Base-by-base conservation (phyloP, 1,140 invertebrate genomes). In the Megalopta genalis region DNA sequence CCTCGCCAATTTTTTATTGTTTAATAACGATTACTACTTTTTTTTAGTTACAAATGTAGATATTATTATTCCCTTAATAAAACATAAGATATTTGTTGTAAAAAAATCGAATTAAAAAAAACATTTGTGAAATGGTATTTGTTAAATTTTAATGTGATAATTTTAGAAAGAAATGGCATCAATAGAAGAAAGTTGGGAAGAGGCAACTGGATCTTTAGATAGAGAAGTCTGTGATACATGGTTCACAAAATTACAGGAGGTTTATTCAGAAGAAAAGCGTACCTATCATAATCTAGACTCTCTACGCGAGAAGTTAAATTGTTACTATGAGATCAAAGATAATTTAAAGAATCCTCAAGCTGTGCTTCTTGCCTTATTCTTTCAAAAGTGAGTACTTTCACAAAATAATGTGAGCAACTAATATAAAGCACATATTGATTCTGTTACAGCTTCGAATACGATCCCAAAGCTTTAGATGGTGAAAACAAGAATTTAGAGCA, bases 281-380 rank as follows among this genome's bases (percentile, higher is more conserved):
- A 91, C 88, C 60, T 94, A 93, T 86, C 93, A 94, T 68, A 93
- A 94, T 84, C 82, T 94, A 46, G 89, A 92, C 60, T 93, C 93
- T 65, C 85, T 94, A 10, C 73, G 85, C 0, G 88, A 93, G 27
- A 94, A 94, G 86, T 88, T 94, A 16, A 69, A 81, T 54, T 88
- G 93, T 80, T 94, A 93, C 80, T 89, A 94, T 62, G 90, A 92
- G n/a, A 89, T 93, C 64, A 93, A 92, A 67, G 85, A 91, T 59
- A 88, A 90, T 27, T 85, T 95, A 16, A 92, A 93, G 79, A 92
- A 90, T 79, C 90, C 93, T 1, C 87, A 92, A 77, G 92, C 93
- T 68, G 87, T 94, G 18, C 88, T 94, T 1, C 89, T 94, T 64
- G 94, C 94, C 6, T 88, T 94, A 65, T 93, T 94, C 79, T 95